A percentile compares a stretch with the other conserved stretches of the same genome.
Conservation (phyloP, 2,797 vertebrate genomes). For the Megaceryle alcyon region DNA sequence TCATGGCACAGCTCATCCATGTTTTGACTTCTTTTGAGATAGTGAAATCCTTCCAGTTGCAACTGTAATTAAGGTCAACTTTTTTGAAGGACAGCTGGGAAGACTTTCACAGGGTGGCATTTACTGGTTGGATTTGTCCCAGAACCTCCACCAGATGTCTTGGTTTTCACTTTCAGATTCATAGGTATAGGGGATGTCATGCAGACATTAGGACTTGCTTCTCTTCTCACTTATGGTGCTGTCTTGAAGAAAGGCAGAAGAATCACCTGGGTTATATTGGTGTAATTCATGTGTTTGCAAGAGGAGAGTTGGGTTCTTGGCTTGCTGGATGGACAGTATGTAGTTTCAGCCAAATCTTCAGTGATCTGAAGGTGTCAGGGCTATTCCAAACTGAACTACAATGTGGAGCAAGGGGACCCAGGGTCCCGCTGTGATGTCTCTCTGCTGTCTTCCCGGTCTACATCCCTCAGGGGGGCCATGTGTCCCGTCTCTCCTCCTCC, state of each 20-base stretch:
- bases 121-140: background rate
- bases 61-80: background rate
- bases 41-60: background rate
- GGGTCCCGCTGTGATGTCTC: rapidly evolving
- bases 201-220: background rate
- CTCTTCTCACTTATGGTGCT: background rate
- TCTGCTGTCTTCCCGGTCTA: rapidly evolving
- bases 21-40: background rate
- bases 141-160: background rate
- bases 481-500: background rate
- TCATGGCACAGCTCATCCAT: background rate
- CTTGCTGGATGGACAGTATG: background rate
- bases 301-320: background rate
- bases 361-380: background rate
- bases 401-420: rapidly evolving
- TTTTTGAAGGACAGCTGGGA: constrained; percentile 23
- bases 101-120: background rate
- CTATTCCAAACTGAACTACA: background rate
- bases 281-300: background rate
- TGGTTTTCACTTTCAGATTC: background rate
- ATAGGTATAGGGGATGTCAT: rapidly evolving
- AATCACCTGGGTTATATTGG: background rate
- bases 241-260: background rate
- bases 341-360: background rate
- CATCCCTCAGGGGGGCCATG: rapidly evolving